A percentile compares a stretch with the other conserved stretches of the same genome.
These are phyloP conservation scores for Coronaproctus castanopsis DNA, from an alignment of 2,888 invertebrate genomes.

Conservation along the genomic window DNA sequence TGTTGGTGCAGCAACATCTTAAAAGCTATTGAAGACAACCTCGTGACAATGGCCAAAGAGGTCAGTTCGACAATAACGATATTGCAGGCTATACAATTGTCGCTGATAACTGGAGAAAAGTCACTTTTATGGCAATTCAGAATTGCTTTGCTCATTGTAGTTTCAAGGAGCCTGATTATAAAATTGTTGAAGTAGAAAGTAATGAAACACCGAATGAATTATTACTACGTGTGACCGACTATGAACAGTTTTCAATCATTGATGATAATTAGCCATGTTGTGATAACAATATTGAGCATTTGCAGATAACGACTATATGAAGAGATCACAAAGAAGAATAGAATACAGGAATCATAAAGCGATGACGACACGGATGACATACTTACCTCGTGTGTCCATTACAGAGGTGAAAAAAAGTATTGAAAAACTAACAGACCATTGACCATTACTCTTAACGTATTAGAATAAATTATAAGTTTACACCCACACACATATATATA, in stretches of 20 bases:
- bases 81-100: neutral
- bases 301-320: neutral
- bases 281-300: neutral
- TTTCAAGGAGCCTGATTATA: neutral
- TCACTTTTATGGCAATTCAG: neutral
- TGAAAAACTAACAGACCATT: too few species aligned
- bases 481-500: neutral
- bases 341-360: neutral
- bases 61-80: neutral
- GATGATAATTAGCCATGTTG: neutral
- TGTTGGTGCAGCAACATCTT: neutral
- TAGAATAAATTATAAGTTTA: neutral
- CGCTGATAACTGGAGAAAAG: neutral
- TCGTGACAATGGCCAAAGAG: neutral
- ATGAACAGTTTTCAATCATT: neutral
- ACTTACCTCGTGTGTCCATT: neutral
- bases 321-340: neutral
- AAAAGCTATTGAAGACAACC: neutral
- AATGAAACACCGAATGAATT: neutral
- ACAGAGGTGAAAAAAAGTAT: neutral
- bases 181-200: neutral
- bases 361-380: neutral
- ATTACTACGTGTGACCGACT: neutral
- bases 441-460: neutral
- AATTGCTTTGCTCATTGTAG: neutral